phyloP scores from a whole-genome alignment of 2,888 invertebrate species.

The Leptopilina myrica region DNA sequence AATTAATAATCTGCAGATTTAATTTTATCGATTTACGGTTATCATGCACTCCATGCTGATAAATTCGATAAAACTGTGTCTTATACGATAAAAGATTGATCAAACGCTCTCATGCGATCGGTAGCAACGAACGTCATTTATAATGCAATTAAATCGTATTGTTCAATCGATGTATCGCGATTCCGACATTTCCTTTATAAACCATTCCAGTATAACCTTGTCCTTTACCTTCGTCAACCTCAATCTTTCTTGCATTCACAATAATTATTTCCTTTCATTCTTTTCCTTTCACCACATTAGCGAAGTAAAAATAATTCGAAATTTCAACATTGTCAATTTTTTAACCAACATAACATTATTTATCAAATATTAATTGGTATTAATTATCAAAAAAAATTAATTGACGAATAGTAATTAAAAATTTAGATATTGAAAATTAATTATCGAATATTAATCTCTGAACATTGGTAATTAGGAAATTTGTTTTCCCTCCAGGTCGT shows the following conservation, averaged over 20 bases:
- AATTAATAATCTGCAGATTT: background rate
- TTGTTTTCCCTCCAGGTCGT: too few species aligned
- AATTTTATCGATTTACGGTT: constrained; percentile 6
- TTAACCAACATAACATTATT: too few species aligned
- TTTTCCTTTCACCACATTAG: background rate
- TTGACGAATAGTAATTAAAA: too few species aligned
- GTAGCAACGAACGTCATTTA: constrained; percentile 59
- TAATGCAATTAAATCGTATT: constrained; percentile 67
- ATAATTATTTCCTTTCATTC: background rate
- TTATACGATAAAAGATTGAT: constrained; percentile 24
- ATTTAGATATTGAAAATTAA: too few species aligned
- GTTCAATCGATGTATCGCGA: constrained; percentile 60
- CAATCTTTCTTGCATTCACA: constrained; percentile 8
- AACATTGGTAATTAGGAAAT: too few species aligned
- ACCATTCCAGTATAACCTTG: constrained; percentile 48
- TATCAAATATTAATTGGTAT: too few species aligned
- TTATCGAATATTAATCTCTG: too few species aligned
- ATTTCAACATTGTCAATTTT: too few species aligned
- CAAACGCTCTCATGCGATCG: constrained; percentile 6
- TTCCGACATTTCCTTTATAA: constrained; percentile 51
- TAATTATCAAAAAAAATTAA: too few species aligned
- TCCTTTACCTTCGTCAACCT: constrained; percentile 50
- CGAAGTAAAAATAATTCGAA: background rate
- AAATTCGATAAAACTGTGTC: constrained; percentile 1
- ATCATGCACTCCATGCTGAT: background rate